Percentiles rank a stretch among this genome's conserved stretches.
Conservation (phyloP, 2,888 invertebrate genomes). For the Papilio gigon region DNA sequence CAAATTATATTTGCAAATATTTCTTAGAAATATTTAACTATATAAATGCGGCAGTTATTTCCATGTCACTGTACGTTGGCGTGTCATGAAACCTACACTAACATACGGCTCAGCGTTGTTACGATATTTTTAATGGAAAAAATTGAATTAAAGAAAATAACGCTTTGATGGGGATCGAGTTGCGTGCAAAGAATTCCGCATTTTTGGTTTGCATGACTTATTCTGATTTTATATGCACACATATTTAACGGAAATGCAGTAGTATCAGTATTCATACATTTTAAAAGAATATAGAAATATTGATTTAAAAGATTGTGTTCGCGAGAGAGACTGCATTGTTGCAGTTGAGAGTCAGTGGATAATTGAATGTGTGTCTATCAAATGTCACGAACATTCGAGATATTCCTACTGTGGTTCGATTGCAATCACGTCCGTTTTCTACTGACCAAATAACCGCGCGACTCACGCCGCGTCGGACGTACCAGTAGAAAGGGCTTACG, state of each 20-base stretch:
- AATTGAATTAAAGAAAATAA: too few species aligned
- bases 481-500: background rate
- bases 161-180: too few species aligned
- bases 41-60: background rate
- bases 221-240: too few species aligned
- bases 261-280: too few species aligned
- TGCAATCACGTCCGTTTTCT: background rate
- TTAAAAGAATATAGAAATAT: background rate
- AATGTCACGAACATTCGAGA: constrained; percentile 3
- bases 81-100: too few species aligned
- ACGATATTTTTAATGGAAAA: too few species aligned
- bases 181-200: too few species aligned
- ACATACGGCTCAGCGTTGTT: too few species aligned
- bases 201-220: too few species aligned
- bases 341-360: background rate
- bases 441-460: background rate
- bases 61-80: too few species aligned
- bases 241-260: too few species aligned
- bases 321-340: background rate
- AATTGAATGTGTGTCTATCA: background rate
- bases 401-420: background rate
- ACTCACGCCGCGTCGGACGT: background rate
- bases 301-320: background rate
- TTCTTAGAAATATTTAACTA: background rate
- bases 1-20: background rate